Evolutionary conservation across 2,113 vertebrate species (phyloP), one percentile per base, ranked within the genome.

Genomic region (Eleginops maclovinus): DNA sequence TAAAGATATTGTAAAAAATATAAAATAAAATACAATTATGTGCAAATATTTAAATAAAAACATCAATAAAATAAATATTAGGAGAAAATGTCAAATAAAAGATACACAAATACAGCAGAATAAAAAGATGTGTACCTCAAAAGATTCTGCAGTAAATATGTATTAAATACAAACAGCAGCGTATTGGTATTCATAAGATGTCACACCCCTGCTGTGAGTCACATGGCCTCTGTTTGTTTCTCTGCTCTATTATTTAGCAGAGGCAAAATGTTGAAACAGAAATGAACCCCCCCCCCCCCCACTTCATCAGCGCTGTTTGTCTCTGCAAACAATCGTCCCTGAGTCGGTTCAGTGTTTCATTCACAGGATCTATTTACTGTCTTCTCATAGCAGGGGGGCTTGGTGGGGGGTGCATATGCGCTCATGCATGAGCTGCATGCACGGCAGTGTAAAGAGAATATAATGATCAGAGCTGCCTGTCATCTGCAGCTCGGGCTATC

Each of bases 401-500:
- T 0, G 46, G 51, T 46, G 77, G 49, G 31, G 8, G 36, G 69
- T 49, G 59, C 50, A 54, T 43, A 51, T 16, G 54, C 16, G 2
- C 71, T 69, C 79, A 75, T 44, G 77, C 71, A 67, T 72, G 55
- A 56, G 54, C 49, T 28, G 40, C 58, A 43, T 10, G 41, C 58
- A n/a, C 60, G n/a, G 40, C 56, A 36, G 47, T 24, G 60, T 24
- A 40, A 12, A 61, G 72, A 75, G 59, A 74, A 26, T n/a, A 81
- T 88, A 76, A 79, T 75, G 59, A 82, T 21, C 64, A 54, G 56
- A 59, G 77, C 68, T 49, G 58, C 46, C 61, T 72, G 73, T 87
- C 79, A 64, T 83, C 72, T 71, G 51, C 61, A 82, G 75, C 55
- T n/a, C n/a, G n/a, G n/a, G n/a, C n/a, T n/a, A n/a, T n/a, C n/a